These are phyloP conservation scores for Nipponacmea schrenckii DNA, from an alignment of 2,888 invertebrate species.

Conservation along the genomic window DNA sequence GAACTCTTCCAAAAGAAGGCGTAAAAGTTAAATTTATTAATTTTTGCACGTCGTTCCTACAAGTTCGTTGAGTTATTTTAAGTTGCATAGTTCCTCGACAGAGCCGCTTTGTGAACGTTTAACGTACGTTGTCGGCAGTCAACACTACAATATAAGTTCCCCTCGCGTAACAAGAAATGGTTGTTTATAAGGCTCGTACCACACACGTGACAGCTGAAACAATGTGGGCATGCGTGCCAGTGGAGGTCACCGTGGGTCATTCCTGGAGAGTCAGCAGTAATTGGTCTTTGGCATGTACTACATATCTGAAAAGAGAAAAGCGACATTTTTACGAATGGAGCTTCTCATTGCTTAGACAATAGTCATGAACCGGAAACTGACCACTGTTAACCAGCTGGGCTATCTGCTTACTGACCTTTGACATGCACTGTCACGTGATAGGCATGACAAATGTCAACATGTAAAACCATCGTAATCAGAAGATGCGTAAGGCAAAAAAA, in stretches of 20 bases:
- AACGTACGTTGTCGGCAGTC: conserved; percentile 43
- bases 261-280: conserved; percentile 57
- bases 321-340: too few species aligned
- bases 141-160: conserved; percentile 50
- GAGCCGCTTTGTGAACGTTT: not conserved
- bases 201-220: conserved; percentile 56
- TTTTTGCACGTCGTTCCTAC: too few species aligned
- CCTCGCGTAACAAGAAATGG: conserved; percentile 53
- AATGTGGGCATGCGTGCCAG: conserved; percentile 62
- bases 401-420: too few species aligned
- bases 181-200: conserved; percentile 53
- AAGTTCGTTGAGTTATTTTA: not conserved
- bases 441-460: too few species aligned
- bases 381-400: too few species aligned
- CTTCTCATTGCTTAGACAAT: too few species aligned
- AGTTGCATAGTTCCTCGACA: conserved; percentile 1
- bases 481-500: too few species aligned
- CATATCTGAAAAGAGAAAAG: conserved; percentile 43
- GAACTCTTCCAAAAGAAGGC: too few species aligned
- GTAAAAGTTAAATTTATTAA: too few species aligned
- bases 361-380: too few species aligned
- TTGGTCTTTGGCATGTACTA: conserved; percentile 51
- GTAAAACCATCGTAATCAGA: too few species aligned
- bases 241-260: conserved; percentile 54
- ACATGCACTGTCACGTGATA: too few species aligned